phyloP scores from a whole-genome alignment of 2,797 vertebrate species.

The Thaleichthys pacificus region DNA sequence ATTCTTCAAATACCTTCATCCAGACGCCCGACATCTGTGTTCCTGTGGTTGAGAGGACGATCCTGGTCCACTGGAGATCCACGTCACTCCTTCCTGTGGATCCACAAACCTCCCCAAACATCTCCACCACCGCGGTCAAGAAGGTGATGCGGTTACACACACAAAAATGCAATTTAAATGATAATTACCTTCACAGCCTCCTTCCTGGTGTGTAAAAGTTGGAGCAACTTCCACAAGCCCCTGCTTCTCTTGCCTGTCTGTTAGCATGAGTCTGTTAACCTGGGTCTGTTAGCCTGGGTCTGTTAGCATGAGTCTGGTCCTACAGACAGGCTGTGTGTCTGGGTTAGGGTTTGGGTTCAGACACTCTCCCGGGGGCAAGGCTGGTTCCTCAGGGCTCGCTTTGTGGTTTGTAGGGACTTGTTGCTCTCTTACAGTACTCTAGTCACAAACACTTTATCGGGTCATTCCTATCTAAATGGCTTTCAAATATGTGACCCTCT shows the following conservation, averaged over 20 bases:
- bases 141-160: constrained; percentile 18
- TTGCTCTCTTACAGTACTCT: constrained; percentile 25
- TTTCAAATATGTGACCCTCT: constrained; percentile 40
- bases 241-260: constrained; percentile 10
- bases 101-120: constrained; percentile 56
- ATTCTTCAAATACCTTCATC: constrained; percentile 56
- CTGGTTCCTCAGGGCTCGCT: constrained; percentile 25
- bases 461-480: constrained; percentile 48
- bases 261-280: too few relatives aligned
- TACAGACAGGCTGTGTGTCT: constrained; percentile 1
- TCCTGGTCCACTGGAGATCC: constrained; percentile 38
- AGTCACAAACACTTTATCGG: constrained; percentile 42
- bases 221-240: constrained; percentile 22
- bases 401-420: constrained; percentile 21
- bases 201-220: constrained; percentile 50
- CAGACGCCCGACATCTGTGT: constrained; percentile 60
- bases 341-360: background rate
- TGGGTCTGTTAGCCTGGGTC: too few relatives aligned
- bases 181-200: constrained; percentile 50
- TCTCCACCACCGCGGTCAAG: constrained; percentile 52
- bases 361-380: constrained; percentile 26
- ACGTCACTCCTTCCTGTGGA: constrained; percentile 52
- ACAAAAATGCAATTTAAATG: background rate
- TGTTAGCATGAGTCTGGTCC: constrained; percentile 4
- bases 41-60: constrained; percentile 44